Conservation (phyloP, 1,140 invertebrate genomes). For the Sitobion miscanthi region DNA sequence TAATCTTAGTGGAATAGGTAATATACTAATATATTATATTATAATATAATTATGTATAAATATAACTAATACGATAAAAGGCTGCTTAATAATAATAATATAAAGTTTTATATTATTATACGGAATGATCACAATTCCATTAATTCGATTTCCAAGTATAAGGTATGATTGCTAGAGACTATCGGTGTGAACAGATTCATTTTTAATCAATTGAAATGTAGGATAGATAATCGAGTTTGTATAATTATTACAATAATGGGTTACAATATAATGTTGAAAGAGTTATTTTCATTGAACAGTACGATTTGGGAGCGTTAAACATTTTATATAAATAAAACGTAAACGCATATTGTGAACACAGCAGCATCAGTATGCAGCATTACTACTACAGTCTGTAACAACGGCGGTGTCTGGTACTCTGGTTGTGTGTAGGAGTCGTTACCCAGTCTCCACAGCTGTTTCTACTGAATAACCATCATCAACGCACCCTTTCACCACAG, state of each 20-base stretch:
- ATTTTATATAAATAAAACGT: conserved; percentile 43
- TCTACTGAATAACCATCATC: conserved; percentile 23
- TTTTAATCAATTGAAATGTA: not conserved
- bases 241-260: not conserved
- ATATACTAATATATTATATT: not conserved
- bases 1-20: conserved; percentile 9
- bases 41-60: not conserved
- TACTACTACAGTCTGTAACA: not conserved
- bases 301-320: conserved; percentile 13
- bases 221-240: not conserved
- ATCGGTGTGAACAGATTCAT: not conserved
- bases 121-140: conserved; percentile 14
- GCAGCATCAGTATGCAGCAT: not conserved
- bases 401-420: conserved; percentile 22
- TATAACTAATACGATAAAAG: conserved; percentile 25
- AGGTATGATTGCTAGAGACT: not conserved
- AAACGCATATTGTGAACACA: conserved; percentile 18
- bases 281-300: not conserved
- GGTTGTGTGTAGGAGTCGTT: conserved; percentile 46
- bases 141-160: conserved; percentile 9
- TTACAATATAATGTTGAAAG: not conserved
- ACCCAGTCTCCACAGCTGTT: conserved; percentile 37
- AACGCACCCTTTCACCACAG: conserved; percentile 2
- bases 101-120: not conserved
- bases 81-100: not conserved